Evolutionary conservation across 2,113 vertebrate genomes (phyloP).

Genomic region (Brevimyrus niger): DNA sequence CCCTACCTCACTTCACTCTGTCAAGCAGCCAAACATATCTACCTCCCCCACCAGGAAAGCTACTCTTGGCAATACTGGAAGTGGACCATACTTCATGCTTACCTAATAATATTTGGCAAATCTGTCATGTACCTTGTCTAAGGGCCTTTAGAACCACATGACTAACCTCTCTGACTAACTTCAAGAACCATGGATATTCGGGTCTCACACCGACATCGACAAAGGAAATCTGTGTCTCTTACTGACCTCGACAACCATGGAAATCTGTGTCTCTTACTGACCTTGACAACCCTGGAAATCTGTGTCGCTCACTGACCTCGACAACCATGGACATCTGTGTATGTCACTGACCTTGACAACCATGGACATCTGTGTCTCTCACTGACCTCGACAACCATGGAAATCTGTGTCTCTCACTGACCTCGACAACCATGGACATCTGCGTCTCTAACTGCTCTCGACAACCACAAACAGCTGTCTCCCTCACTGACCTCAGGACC

Average conservation of each 20-base stretch:
- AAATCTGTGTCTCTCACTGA: background rate
- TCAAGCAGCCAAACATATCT: background rate
- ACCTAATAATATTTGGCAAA: background rate
- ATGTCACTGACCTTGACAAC: background rate
- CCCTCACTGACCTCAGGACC: background rate
- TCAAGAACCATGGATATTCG: background rate
- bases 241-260: background rate
- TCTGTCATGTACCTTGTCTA: background rate
- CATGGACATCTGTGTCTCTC: background rate
- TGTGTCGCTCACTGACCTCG: background rate
- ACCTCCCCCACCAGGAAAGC: background rate
- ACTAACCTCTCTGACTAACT: background rate
- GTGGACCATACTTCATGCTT: background rate
- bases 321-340: background rate
- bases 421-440: background rate
- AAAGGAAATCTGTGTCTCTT: background rate
- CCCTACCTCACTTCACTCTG: background rate
- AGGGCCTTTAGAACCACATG: background rate
- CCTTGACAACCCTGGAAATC: background rate
- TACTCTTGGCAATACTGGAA: background rate
- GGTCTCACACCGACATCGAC: background rate
- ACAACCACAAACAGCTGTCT: background rate
- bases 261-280: background rate
- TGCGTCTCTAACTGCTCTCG: background rate
- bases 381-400: background rate